These are phyloP conservation scores for Nipponacmea schrenckii DNA, from an alignment of 2,888 invertebrate species.

Conservation along the genomic window DNA sequence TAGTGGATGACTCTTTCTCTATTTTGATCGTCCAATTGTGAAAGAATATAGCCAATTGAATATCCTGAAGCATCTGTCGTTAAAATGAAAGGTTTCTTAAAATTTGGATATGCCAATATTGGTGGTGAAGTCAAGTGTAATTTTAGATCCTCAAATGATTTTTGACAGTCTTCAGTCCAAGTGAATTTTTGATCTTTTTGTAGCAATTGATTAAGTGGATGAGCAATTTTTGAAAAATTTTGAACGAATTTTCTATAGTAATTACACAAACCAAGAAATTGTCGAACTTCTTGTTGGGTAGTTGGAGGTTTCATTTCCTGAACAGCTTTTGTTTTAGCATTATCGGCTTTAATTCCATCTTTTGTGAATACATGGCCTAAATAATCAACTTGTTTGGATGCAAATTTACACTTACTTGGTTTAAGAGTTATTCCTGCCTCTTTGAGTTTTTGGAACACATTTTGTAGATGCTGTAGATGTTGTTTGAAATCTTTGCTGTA, in stretches of 20 bases:
- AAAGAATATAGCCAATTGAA: conserved; percentile 30
- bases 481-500: conserved; percentile 30
- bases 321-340: conserved; percentile 24
- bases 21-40: too few relatives aligned
- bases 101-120: conserved; percentile 33
- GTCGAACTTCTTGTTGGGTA: conserved; percentile 26
- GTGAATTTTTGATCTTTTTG: conserved; percentile 28
- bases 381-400: conserved; percentile 28
- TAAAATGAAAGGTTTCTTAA: too few relatives aligned
- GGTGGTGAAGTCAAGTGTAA: conserved; percentile 24
- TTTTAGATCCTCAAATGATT: conserved; percentile 29
- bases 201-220: conserved; percentile 30
- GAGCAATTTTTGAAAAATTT: conserved; percentile 31
- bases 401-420: conserved; percentile 37
- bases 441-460: conserved; percentile 29
- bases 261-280: conserved; percentile 28
- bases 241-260: conserved; percentile 34
- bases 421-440: conserved; percentile 34
- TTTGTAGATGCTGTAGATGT: conserved; percentile 29
- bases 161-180: conserved; percentile 32
- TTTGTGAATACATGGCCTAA: conserved; percentile 34
- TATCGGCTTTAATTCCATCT: conserved; percentile 32
- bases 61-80: conserved; percentile 31
- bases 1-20: too few relatives aligned
- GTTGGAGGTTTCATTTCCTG: conserved; percentile 22